Percentiles rank a stretch among this genome's conserved stretches.
Conservation (phyloP, 92 coral and sea anemone genomes). For the Hydrozoanthus gracilis region DNA sequence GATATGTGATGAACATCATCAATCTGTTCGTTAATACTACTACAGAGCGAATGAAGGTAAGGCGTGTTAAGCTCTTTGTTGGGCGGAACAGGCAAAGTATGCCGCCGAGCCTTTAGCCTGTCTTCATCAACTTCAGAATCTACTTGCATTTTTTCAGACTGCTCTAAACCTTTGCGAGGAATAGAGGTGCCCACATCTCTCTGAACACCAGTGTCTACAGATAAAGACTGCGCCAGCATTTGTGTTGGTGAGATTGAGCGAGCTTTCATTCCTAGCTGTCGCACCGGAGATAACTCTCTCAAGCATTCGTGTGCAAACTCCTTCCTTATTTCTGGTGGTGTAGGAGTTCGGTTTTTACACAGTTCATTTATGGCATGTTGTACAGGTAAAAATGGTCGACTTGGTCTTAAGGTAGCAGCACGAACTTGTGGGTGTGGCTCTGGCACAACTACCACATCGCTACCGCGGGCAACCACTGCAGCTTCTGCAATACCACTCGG, state of each 20-base stretch:
- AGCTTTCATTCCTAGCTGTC: constrained; percentile 73
- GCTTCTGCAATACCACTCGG: constrained; percentile 99
- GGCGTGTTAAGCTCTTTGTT: constrained; percentile 78
- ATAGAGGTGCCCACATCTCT: constrained; percentile 39
- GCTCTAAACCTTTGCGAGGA: background rate
- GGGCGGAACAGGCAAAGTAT: constrained; percentile 88
- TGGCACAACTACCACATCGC: constrained; percentile 64
- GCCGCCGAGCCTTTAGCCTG: constrained; percentile 81
- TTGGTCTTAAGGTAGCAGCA: constrained; percentile 74
- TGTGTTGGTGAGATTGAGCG: constrained; percentile 77
- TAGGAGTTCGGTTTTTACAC: constrained; percentile 85
- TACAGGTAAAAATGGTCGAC: constrained; percentile 77
- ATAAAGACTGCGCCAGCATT: constrained; percentile 61
- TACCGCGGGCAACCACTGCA: constrained; percentile 79
- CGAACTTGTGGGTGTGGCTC: constrained; percentile 60
- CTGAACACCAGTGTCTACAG: constrained; percentile 69
- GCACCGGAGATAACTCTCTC: constrained; percentile 85
- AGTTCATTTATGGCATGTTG: constrained; percentile 93
- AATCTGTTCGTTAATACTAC: constrained; percentile 62
- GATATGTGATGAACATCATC: constrained; percentile 35
- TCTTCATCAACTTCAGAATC: constrained; percentile 42
- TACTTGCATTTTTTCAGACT: constrained; percentile 43
- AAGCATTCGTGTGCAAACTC: constrained; percentile 92
- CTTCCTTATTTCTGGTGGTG: constrained; percentile 97
- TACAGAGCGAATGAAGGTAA: constrained; percentile 67